Base-by-base conservation (phyloP, 2,888 invertebrate species). In the Penaeus monodon region DNA sequence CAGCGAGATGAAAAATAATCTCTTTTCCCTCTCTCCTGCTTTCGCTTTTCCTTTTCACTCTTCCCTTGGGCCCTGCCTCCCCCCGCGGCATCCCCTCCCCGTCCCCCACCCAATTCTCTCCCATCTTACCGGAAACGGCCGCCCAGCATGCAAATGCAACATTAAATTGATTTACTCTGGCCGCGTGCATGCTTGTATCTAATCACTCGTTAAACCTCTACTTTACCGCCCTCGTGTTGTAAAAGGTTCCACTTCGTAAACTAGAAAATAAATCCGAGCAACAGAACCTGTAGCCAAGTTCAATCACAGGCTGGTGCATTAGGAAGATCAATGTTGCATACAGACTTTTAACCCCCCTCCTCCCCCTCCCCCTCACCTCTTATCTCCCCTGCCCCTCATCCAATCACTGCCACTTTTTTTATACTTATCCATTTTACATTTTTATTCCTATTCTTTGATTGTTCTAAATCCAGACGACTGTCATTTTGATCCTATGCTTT, bases 271-370 rank as follows among this genome's bases (percentile, higher is more conserved):
- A 76, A 33, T 76, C 38, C 49, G 44, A 49, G 49, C 49, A 76
- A 76, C 33, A 76, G 44, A 76, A 44, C 44, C 44, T 22, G 76
- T 12, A 24, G 76, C n/a, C n/a, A 49, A 44, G 49, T 76, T 76
- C 22, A 76, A 76, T 76, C 38, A 76, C 22, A 17, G n/a, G 33
- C 38, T 24, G 49, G 76, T 76, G 49, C 76, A 76, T 76, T 76
- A 76, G 76, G 24, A 38, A n/a, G 24, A 76, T 76, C 76, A 76
- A 76, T 76, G 76, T 44, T 76, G 76, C 76, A 76, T 20, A 49
- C n/a, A 49, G 20, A 27, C 22, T 38, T 44, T 76, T 24, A 76
- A 7, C 76, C 76, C 76, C n/a, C 44, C 22, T n/a, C 8, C 38
- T n/a, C n/a, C 44, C 76, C 49, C 44, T 14, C 73, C 38, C 44